These are phyloP conservation scores for Wiebesia pumilae DNA, from an alignment of 1,140 invertebrate genomes.

Conservation along the genomic window DNA sequence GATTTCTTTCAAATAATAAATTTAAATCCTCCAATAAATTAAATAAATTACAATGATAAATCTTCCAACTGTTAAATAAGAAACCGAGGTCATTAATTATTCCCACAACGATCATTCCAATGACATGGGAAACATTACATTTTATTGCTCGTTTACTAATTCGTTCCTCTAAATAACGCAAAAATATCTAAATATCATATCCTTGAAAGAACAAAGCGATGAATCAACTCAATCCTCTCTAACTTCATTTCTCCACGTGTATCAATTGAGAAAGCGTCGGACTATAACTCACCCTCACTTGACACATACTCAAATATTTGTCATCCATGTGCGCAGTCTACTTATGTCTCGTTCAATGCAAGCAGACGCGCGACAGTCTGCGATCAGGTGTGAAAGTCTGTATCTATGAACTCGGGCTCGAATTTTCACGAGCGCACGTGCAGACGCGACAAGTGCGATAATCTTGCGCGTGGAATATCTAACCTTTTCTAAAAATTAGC, in stretches of 20 bases:
- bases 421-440: background rate
- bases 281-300: background rate
- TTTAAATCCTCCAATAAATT: background rate
- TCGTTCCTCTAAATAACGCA: no score
- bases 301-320: slow-evolving; percentile 37
- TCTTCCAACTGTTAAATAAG: no score
- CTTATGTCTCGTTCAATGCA: background rate
- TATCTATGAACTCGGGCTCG: background rate
- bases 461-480: no score
- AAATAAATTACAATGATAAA: background rate
- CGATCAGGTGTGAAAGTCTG: slow-evolving; percentile 36
- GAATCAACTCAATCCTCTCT: background rate
- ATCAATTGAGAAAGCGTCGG: background rate
- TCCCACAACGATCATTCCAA: no score
- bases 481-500: no score
- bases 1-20: background rate
- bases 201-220: background rate
- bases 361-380: background rate
- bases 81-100: no score
- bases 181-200: no score
- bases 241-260: background rate
- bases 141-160: no score
- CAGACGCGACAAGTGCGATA: background rate
- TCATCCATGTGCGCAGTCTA: background rate
- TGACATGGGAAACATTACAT: no score